phyloP scores from a whole-genome alignment of 2,797 vertebrate species.

The Taenioides sp. region DNA sequence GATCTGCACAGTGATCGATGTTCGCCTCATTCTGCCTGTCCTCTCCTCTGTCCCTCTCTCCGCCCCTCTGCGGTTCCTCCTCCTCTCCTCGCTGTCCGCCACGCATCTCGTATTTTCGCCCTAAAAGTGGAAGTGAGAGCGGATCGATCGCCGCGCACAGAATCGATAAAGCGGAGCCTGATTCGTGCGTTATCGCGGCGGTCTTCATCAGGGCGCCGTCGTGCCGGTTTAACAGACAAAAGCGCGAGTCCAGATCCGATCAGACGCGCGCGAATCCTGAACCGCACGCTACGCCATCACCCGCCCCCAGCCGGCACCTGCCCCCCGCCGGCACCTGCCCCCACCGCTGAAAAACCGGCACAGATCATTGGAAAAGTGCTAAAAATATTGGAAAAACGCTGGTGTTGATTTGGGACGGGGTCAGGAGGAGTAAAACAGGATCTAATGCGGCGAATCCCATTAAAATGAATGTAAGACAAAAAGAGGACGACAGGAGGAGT shows the following conservation, averaged over 20 bases:
- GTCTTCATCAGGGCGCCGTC: slow-evolving; percentile 59
- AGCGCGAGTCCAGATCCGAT: slow-evolving; percentile 4
- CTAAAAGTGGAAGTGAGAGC: slow-evolving; percentile 72
- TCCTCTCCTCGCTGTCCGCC: slow-evolving; percentile 3
- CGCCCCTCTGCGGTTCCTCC: no score
- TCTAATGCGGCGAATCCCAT: neutral
- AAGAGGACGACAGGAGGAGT: neutral
- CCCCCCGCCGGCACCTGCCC: neutral
- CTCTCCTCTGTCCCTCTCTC: no score
- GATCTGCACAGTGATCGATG: neutral
- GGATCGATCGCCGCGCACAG: slow-evolving; percentile 38
- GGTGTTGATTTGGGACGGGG: neutral
- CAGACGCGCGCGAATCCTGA: neutral
- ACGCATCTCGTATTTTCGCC: neutral
- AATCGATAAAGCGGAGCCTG: no score
- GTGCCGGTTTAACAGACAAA: slow-evolving; percentile 24
- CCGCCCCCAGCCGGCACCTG: neutral
- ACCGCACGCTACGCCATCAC: neutral
- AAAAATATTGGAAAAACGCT: neutral
- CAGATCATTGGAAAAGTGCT: neutral
- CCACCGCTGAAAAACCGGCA: neutral
- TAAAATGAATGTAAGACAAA: neutral
- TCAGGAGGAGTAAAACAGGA: neutral
- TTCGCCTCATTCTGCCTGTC: neutral
- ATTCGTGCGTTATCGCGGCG: slow-evolving; percentile 55